A percentile compares a stretch with the other conserved stretches of the same genome.
These are phyloP conservation scores for Ellobium chinense DNA, from an alignment of 2,888 invertebrate genomes.

Conservation along the genomic window DNA sequence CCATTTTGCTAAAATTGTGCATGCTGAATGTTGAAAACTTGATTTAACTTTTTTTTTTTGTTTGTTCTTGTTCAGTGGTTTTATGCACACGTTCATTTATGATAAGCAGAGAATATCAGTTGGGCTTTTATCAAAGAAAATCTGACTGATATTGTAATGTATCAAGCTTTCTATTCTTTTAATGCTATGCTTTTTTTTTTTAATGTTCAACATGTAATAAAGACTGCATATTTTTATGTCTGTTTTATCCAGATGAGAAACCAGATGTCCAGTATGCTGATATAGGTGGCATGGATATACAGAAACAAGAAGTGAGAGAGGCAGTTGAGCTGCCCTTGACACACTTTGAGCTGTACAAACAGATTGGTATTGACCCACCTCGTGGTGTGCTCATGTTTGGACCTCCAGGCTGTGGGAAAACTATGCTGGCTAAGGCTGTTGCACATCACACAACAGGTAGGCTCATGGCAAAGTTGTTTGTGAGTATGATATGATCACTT, in stretches of 20 bases:
- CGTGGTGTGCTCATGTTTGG: conserved; percentile 99
- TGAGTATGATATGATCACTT: not conserved
- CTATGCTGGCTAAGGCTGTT: conserved; percentile 99
- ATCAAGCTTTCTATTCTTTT: too few relatives aligned
- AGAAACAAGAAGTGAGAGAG: conserved; percentile 99
- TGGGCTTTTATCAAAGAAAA: too few relatives aligned
- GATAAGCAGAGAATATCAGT: too few relatives aligned
- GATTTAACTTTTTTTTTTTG: too few relatives aligned
- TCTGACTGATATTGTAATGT: too few relatives aligned
- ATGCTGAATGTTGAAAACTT: too few relatives aligned
- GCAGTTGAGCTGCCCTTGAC: conserved; percentile 98
- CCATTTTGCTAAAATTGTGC: too few relatives aligned
- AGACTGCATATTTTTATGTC: not conserved
- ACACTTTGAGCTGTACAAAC: conserved; percentile 98
- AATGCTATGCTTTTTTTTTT: too few relatives aligned
- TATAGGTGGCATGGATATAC: conserved; percentile 99
- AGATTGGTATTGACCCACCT: conserved; percentile 98
- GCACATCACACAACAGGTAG: conserved; percentile 97
- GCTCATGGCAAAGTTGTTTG: not conserved
- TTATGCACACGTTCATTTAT: too few relatives aligned
- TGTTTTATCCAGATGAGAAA: conserved; percentile 88
- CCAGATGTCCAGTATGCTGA: conserved; percentile 98
- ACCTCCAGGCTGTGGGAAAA: conserved; percentile 99
- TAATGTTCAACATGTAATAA: too few relatives aligned
- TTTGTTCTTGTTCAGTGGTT: too few relatives aligned